phyloP scores from a whole-genome alignment of 2,113 vertebrate species.

The Burhinus bistriatus region DNA sequence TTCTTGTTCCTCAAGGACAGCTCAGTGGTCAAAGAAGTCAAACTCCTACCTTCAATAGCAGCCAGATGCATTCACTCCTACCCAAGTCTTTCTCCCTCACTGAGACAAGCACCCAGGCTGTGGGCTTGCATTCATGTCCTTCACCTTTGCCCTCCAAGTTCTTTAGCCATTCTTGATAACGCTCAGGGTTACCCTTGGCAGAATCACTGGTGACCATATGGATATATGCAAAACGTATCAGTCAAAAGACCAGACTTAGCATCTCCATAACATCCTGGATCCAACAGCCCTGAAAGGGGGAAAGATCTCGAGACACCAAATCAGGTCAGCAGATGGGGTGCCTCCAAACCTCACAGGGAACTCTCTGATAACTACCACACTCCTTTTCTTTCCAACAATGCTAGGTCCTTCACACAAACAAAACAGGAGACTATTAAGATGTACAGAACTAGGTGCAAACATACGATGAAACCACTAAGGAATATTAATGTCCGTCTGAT shows the following conservation, averaged over 20 bases:
- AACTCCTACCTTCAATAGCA: neutral
- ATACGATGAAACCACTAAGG: neutral
- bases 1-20: neutral
- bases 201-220: neutral
- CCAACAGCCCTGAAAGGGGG: no score
- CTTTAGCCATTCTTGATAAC: neutral
- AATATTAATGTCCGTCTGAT: neutral
- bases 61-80: no score
- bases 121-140: neutral
- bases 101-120: no score
- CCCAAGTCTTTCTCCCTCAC: no score
- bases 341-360: neutral
- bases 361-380: neutral
- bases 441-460: neutral
- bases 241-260: neutral
- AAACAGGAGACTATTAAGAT: neutral
- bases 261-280: neutral
- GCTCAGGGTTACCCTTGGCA: neutral
- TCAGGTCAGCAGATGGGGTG: neutral
- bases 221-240: neutral
- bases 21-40: neutral
- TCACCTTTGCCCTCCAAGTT: neutral
- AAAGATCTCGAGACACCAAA: neutral
- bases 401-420: neutral
- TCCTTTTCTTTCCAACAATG: neutral